Evolutionary conservation across 2,113 vertebrate species (phyloP), one percentile per base, ranked within the genome.

Genomic region (Kryptolebias marmoratus): DNA sequence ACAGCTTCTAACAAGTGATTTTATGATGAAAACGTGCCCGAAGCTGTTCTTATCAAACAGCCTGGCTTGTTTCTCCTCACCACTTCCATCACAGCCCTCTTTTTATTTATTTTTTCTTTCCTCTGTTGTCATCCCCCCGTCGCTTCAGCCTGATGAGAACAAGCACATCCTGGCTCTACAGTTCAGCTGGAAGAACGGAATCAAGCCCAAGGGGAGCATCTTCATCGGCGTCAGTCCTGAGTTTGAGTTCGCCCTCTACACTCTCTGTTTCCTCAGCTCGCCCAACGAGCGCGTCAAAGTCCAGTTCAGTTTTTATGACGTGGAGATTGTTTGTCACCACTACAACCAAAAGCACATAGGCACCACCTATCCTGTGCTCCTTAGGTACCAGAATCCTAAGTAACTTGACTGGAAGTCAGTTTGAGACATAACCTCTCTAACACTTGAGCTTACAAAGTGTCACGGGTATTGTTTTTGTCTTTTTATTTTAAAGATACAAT

Each of bases 101-200:
- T 22, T 22, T 12, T 64, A 36, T 63, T 56, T 60, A 50, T 3
- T 63, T 53, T 18, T 31, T 47, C 32, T 57, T 50, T 12, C 16
- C 15, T 39, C 54, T 8, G 8, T 10, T 9, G 53, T 57, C 14
- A 8, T 18, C 5, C 42, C 15, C 0, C 8, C 22, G 22, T 45
- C 42, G 2, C 48, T 13, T 30, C 86, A 95, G 94, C 94, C 94
- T 0, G 94, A 94, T 11, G 93, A 93, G 78, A 91, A 94, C 77
- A 94, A 94, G 66, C 94, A 95, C 86, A 92, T 95, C 73, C 47
- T 95, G 88, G 92, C 93, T 0, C 84, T 95, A 22, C 94, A 95
- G 89, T 95, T 95, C 87, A 93, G 91, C 87, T 95, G 94, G 94
- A 95, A 94, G 88, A 83, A 94, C 0, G 94, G 93, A 0, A 91